These are phyloP conservation scores for Tachina fera DNA, from an alignment of 2,888 invertebrate genomes.

Conservation along the genomic window DNA sequence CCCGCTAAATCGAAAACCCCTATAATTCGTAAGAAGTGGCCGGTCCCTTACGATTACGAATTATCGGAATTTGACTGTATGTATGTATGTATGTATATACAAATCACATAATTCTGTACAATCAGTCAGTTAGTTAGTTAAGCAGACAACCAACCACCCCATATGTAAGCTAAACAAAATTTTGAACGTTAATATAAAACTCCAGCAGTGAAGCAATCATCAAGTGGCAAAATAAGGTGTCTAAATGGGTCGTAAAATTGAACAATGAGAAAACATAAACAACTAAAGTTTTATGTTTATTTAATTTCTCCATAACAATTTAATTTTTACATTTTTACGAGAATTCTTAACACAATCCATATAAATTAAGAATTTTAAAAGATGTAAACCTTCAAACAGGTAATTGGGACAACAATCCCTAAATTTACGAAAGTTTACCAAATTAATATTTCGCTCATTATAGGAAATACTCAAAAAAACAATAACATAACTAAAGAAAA, in stretches of 20 bases:
- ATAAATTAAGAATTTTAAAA: background rate
- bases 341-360: slow-evolving; percentile 74
- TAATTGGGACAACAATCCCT: too few species aligned
- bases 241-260: slow-evolving; percentile 58
- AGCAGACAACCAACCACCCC: slow-evolving; percentile 36
- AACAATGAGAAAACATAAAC: slow-evolving; percentile 37
- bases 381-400: background rate
- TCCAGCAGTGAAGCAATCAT: slow-evolving; percentile 37
- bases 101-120: slow-evolving; percentile 37
- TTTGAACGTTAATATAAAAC: slow-evolving; percentile 22
- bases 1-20: too few species aligned
- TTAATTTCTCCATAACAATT: slow-evolving; percentile 62
- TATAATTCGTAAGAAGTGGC: too few species aligned
- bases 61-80: too few species aligned
- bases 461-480: too few species aligned
- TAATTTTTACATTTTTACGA: slow-evolving; percentile 68
- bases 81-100: background rate
- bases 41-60: too few species aligned
- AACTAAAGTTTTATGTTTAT: slow-evolving; percentile 66
- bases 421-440: too few species aligned
- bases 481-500: too few species aligned
- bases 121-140: slow-evolving; percentile 51
- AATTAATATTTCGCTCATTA: too few species aligned
- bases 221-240: slow-evolving; percentile 60
- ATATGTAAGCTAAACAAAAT: slow-evolving; percentile 71